Evolutionary conservation across 2,888 invertebrate species (phyloP), one percentile per base, ranked within the genome.

Genomic region (Acrobasis repandana): DNA sequence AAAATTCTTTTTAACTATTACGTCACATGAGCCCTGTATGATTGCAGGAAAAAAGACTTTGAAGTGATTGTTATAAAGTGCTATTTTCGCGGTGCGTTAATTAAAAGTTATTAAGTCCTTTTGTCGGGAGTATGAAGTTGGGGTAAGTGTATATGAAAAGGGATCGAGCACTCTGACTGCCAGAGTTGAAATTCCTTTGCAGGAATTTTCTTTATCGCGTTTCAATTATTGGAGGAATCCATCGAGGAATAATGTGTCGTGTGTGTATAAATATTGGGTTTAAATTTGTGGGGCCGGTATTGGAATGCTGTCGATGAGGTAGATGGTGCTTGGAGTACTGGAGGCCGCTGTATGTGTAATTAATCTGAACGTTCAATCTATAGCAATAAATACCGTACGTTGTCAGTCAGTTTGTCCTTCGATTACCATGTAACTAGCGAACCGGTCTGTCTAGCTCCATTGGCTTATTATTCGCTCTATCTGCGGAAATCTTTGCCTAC

Each of bases 311-410:
- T 73, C 77, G 85, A 83, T 85, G 85, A 81, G 79, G 76, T 79
- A 79, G 80, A 79, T 83, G 80, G 77, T 70, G 79, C 76, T 77
- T 75, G 77, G 75, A 76, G 76, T 63, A 63, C 65, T 63, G 68
- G 69, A 66, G 67, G 61, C 65, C 60, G 73, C 72, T 70, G 82
- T 78, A 82, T 85, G 77, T 83, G 84, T 85, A 87, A 85, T 86
- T 86, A 85, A 85, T 86, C 83, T 84, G 76, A 79, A 82, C 82
- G 82, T 82, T 85, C 79, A 80, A 85, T 86, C 84, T 86, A 84
- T 80, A 85, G 80, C 83, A 84, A 85, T 84, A 86, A 85, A 86
- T 85, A 85, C 84, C 79, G 80, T 82, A 75, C 75, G 76, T 76
- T 82, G 84, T 82, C 77, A 76, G 79, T 80, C 80, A 77, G 84